phyloP scores from a whole-genome alignment of 2,113 vertebrate species.

The Oreotragus oreotragus region DNA sequence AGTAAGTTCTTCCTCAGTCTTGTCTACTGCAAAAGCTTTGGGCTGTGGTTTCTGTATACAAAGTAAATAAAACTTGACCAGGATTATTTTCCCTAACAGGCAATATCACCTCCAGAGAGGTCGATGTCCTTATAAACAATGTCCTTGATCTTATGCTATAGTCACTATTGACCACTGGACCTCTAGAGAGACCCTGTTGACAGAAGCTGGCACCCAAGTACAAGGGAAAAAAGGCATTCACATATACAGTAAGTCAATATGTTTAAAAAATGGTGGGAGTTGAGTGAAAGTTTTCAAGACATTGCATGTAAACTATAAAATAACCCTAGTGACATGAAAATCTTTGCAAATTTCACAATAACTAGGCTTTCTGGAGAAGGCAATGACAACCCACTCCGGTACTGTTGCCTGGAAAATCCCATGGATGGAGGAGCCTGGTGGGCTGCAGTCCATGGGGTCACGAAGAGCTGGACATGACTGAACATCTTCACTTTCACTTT shows the following conservation, averaged over 20 bases:
- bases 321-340: too few species aligned
- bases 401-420: too few species aligned
- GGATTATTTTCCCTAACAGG: not conserved
- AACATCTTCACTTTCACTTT: too few species aligned
- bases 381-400: too few species aligned
- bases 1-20: not conserved
- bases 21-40: not conserved
- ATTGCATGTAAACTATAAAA: not conserved
- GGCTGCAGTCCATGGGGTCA: too few species aligned
- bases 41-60: slow-evolving; percentile 16
- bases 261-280: not conserved
- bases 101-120: not conserved
- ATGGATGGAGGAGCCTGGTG: too few species aligned
- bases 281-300: not conserved
- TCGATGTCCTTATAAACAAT: not conserved
- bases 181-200: not conserved
- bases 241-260: not conserved
- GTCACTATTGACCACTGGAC: not conserved
- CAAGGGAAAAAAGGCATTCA: not conserved
- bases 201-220: not conserved
- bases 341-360: too few species aligned
- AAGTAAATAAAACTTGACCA: slow-evolving; percentile 13
- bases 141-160: not conserved
- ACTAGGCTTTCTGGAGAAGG: too few species aligned
- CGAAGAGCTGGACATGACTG: too few species aligned